A percentile compares a stretch with the other conserved stretches of the same genome.
Evolutionary conservation across 2,797 vertebrate genomes (phyloP).

Genomic region (Salarias fasciatus): DNA sequence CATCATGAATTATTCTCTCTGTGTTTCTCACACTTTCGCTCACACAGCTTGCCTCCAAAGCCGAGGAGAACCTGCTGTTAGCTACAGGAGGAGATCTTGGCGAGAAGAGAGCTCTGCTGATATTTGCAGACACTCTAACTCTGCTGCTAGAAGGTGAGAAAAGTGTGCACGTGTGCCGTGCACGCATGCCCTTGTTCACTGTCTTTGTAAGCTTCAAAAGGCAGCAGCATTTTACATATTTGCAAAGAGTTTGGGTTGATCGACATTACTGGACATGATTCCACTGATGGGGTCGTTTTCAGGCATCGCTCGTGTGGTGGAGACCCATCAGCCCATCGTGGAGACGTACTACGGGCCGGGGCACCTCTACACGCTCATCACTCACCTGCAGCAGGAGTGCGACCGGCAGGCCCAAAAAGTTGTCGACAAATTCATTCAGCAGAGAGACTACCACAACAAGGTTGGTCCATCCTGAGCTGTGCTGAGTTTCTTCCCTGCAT

Average conservation of each 20-base stretch:
- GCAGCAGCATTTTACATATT: no score
- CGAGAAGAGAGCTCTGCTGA: slow-evolving; percentile 90
- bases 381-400: slow-evolving; percentile 94
- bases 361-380: slow-evolving; percentile 91
- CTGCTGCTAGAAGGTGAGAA: slow-evolving; percentile 93
- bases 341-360: slow-evolving; percentile 98
- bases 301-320: slow-evolving; percentile 96
- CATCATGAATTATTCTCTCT: not conserved
- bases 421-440: slow-evolving; percentile 94
- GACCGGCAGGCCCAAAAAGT: slow-evolving; percentile 94
- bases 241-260: no score
- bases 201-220: no score
- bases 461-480: slow-evolving; percentile 60
- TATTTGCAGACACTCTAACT: slow-evolving; percentile 95
- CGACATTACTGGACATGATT: not conserved
- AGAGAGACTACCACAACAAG: slow-evolving; percentile 94
- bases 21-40: not conserved
- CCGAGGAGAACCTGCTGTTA: slow-evolving; percentile 93
- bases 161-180: not conserved
- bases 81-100: slow-evolving; percentile 90
- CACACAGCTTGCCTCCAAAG: slow-evolving; percentile 91
- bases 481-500: no score
- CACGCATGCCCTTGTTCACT: no score
- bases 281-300: slow-evolving; percentile 11
- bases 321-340: slow-evolving; percentile 97